These are phyloP conservation scores for Porites lutea DNA, from an alignment of 64 coral and sea anemone species.

Conservation along the genomic window DNA sequence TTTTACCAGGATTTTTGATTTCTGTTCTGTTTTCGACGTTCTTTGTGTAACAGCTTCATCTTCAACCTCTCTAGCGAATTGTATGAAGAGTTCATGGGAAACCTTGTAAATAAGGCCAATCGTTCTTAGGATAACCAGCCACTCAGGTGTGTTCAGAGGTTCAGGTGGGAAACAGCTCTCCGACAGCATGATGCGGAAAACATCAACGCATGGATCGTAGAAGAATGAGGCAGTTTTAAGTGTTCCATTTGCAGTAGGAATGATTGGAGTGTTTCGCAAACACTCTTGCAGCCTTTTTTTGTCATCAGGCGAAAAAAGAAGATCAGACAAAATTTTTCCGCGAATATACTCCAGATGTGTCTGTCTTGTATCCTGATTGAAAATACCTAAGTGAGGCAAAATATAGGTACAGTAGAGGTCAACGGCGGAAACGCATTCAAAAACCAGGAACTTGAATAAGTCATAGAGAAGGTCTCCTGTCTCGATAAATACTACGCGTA, in stretches of 20 bases:
- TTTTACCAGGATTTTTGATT: conserved; percentile 28
- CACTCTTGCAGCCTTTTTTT: neutral
- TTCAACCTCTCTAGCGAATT: conserved; percentile 21
- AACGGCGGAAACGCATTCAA: conserved; percentile 1
- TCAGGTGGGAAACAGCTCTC: neutral
- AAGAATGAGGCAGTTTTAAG: conserved; percentile 15
- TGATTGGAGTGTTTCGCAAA: neutral
- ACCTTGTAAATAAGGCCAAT: conserved; percentile 43
- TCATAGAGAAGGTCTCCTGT: neutral
- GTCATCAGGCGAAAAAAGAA: neutral
- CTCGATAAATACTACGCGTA: conserved; percentile 13
- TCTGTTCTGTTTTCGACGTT: conserved; percentile 9
- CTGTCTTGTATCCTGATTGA: neutral
- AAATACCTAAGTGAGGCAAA: conserved; percentile 1
- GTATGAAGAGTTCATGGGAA: neutral
- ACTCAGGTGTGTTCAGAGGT: neutral
- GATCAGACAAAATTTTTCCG: neutral
- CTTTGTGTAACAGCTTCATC: neutral
- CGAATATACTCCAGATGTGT: conserved; percentile 22
- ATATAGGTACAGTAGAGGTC: conserved; percentile 27
- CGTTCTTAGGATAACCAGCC: conserved; percentile 16
- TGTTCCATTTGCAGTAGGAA: neutral
- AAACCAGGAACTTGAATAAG: conserved; percentile 1
- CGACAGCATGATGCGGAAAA: conserved; percentile 37
- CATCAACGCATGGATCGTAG: conserved; percentile 19